Evolutionary conservation across 1,140 invertebrate genomes (phyloP).

Genomic region (Chlorops oryzae): DNA sequence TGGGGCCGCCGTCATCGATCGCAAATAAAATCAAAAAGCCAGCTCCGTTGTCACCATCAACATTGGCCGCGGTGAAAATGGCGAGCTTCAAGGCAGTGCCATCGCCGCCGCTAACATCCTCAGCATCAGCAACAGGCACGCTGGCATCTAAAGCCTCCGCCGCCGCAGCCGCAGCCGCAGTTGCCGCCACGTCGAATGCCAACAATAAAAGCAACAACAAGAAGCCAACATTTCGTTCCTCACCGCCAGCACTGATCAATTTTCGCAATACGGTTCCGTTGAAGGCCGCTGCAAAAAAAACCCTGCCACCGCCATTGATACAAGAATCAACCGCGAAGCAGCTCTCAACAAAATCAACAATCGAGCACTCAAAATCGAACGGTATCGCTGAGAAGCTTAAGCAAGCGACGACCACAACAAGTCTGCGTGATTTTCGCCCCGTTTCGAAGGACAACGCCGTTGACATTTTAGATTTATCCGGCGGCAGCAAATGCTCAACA

Average conservation of each 20-base stretch:
- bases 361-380: slow-evolving; percentile 18
- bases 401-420: slow-evolving; percentile 32
- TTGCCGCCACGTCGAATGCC: background rate
- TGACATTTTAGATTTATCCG: slow-evolving; percentile 43
- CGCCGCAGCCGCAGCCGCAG: slow-evolving; percentile 10
- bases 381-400: slow-evolving; percentile 6
- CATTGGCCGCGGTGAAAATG: slow-evolving; percentile 18
- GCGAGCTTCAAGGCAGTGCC: too few relatives aligned
- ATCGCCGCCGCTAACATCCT: too few relatives aligned
- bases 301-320: slow-evolving; percentile 1
- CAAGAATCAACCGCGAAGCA: slow-evolving; percentile 11
- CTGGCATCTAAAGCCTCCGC: slow-evolving; percentile 15
- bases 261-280: slow-evolving; percentile 25
- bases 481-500: slow-evolving; percentile 6
- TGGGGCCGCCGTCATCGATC: slow-evolving; percentile 1
- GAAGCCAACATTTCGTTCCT: slow-evolving; percentile 32
- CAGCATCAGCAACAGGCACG: slow-evolving; percentile 8
- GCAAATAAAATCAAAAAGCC: slow-evolving; percentile 2
- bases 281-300: slow-evolving; percentile 29
- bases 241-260: slow-evolving; percentile 41
- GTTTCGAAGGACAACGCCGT: slow-evolving; percentile 20
- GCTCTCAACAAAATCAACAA: slow-evolving; percentile 17
- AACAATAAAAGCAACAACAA: slow-evolving; percentile 13
- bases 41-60: slow-evolving; percentile 26
- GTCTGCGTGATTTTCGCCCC: slow-evolving; percentile 39